Evolutionary conservation across 1,140 invertebrate genomes (phyloP), one percentile per base, ranked within the genome.

Genomic region (Drosophila aff.): DNA sequence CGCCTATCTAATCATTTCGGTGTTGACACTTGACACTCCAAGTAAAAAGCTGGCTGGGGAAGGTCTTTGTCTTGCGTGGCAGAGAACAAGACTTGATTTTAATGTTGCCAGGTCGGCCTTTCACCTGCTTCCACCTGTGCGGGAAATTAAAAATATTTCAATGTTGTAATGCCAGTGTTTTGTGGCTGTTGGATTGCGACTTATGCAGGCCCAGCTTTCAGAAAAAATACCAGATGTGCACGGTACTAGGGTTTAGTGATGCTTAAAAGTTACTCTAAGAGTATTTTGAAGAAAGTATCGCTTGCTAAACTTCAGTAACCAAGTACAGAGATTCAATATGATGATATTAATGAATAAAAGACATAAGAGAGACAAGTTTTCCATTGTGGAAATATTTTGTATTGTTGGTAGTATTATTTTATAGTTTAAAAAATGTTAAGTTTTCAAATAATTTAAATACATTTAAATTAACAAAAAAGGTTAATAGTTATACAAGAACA

Each of bases 1-100:
- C 86, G 86, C 86, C 86, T 91, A 91, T 78, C 79, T 82, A 91
- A 91, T 91, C 86, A 91, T 91, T 91, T 91, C 73, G 86, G 69
- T 84, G 86, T 91, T 91, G 86, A 86, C 86, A 91, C 79, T 91
- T 86, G 86, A 83, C 82, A 86, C 86, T 86, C 77, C 63, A 79
- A 87, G 57, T 26, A 64, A 74, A 58, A 60, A n/a, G 31, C 82
- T 67, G 59, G 57, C 50, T 33, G 46, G 38, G 59, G 43, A 58
- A 65, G 66, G 76, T 73, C 65, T 69, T 53, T 66, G 57, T 64
- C 72, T 75, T 80, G 47, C 44, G 38, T 43, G 65, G 72, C 75
- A 3, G 23, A 57, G 64, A 71, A 79, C 65, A 57, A 57, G 55
- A 47, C 38, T 57, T 66, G 76, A 66, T 82, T 80, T 82, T 64